These are phyloP conservation scores for Coremacera marginata DNA, from an alignment of 2,888 invertebrate genomes.

Conservation along the genomic window DNA sequence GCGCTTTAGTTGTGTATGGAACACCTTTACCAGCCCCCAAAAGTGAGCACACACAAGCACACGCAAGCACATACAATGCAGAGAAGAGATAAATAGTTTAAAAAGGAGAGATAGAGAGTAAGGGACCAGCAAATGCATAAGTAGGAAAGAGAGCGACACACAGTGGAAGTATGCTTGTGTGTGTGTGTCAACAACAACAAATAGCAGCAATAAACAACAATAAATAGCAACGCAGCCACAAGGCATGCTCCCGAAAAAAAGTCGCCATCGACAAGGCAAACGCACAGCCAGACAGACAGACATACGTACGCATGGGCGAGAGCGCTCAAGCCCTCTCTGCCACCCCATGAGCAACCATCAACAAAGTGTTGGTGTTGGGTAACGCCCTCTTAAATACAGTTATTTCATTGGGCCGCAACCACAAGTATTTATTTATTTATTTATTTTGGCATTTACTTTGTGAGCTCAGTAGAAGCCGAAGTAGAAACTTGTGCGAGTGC, in stretches of 20 bases:
- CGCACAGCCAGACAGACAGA: not conserved
- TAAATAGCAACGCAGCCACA: not conserved
- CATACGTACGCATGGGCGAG: slow-evolving; percentile 6
- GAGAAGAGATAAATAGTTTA: not conserved
- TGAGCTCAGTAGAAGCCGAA: not conserved
- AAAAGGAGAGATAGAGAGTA: not conserved
- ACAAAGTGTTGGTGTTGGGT: slow-evolving; percentile 63
- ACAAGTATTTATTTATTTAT: slow-evolving; percentile 47
- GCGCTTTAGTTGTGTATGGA: not conserved
- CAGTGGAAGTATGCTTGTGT: too few species aligned
- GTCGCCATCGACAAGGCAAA: not conserved
- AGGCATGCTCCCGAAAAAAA: slow-evolving; percentile 18
- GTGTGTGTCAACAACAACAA: slow-evolving; percentile 9
- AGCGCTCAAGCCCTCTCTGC: not conserved
- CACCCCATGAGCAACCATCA: not conserved
- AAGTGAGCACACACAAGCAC: not conserved
- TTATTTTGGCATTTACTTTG: not conserved
- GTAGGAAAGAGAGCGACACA: not conserved
- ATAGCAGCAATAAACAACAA: not conserved
- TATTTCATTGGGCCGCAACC: slow-evolving; percentile 69
- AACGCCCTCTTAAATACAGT: slow-evolving; percentile 70
- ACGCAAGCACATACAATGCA: not conserved
- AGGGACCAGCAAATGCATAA: too few species aligned
- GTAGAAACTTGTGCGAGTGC: not conserved
- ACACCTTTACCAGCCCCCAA: not conserved